Evolutionary conservation across 1,140 invertebrate species (phyloP).

Genomic region (Aricia agestis): DNA sequence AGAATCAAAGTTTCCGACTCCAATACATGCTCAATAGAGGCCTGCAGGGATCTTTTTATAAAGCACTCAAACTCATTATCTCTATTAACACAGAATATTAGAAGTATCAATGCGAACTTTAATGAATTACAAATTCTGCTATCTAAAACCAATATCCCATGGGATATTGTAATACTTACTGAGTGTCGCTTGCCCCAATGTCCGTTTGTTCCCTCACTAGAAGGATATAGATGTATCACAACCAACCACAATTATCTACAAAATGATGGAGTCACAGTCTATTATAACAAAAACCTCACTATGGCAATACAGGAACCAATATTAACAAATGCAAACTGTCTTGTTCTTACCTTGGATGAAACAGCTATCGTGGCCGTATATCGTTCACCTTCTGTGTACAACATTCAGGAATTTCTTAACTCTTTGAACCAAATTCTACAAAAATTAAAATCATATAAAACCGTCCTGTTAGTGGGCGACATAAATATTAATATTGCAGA

Average conservation of each 20-base stretch:
- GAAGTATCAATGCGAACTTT: neutral
- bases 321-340: neutral
- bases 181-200: neutral
- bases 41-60: neutral
- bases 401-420: neutral
- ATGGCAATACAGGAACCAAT: neutral
- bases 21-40: neutral
- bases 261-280: neutral
- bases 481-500: neutral
- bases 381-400: conserved; percentile 7
- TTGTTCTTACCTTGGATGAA: neutral
- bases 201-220: neutral
- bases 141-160: neutral
- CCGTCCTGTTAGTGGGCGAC: neutral
- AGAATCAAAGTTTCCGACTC: neutral
- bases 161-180: neutral
- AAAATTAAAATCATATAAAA: conserved; percentile 9
- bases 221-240: neutral
- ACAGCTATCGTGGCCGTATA: conserved; percentile 10
- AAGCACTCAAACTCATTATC: neutral
- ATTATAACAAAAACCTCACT: neutral
- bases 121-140: neutral
- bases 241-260: neutral
- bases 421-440: neutral
- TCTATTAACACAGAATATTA: neutral